Base-by-base conservation (phyloP, 2,888 invertebrate genomes). In the Hirtodrosophila trivittata region DNA sequence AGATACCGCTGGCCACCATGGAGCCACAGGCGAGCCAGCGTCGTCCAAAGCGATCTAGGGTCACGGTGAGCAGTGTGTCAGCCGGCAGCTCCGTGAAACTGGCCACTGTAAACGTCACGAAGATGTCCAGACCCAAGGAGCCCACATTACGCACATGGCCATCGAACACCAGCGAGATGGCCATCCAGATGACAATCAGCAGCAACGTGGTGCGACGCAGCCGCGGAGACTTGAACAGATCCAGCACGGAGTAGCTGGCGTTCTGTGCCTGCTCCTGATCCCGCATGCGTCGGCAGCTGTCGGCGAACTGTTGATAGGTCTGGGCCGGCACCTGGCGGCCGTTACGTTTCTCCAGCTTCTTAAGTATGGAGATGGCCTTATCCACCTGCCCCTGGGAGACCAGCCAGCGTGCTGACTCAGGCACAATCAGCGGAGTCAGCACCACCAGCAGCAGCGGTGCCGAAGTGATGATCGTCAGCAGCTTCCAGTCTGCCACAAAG, bases 101-200 rank as follows among this genome's bases (percentile, higher is more conserved):
- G 0, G 97, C 96, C 1, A 96, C 93, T 0, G 96, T 96, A 87
- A 97, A 97, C 0, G 96, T 96, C 55, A 96, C 88, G 89, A 96
- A 97, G n/a, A 96, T 93, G 80, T 96, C 94, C 75, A 96, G 90
- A 0, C 96, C 96, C 35, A 97, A 91, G 7, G 96, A 95, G 0
- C 96, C 95, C 0, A 97, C 96, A 87, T 97, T 97, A 84, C 97
- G 92, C 10, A 97, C 96, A 87, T 97, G 97, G 0, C 96, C 96
- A 85, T 97, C 96, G 89, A 97, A 96, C 0, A 96, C 96, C 85
- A 97, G 87, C 0, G 96, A 96, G 55, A 97, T 95, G n/a, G 95
- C 94, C 95, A 96, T 96, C 97, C 97, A 97, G 74, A 97, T 95
- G 1, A 96, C 77, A 72, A 96, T 95, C 14, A 97, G 92, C 0